Evolutionary conservation across 23 tunicate species (phyloP).

Genomic region (Trididemnum miniatum): DNA sequence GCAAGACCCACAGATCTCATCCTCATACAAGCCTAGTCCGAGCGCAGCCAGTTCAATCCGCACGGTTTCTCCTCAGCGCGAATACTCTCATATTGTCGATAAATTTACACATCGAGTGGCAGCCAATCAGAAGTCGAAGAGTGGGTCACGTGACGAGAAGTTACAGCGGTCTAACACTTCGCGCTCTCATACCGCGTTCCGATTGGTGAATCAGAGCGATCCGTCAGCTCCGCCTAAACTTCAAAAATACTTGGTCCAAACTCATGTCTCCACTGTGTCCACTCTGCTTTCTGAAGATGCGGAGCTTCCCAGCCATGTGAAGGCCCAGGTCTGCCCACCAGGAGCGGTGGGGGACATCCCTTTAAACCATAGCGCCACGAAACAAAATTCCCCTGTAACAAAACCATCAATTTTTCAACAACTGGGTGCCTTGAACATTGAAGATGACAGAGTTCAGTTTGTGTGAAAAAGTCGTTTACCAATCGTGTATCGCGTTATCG

Average conservation of each 20-base stretch:
- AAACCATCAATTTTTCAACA: neutral
- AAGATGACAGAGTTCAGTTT: slow-evolving; percentile 9
- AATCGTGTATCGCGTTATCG: too few relatives aligned
- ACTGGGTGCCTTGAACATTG: neutral
- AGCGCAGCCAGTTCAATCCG: slow-evolving; percentile 45
- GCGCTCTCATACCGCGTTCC: slow-evolving; percentile 31
- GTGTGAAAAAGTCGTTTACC: too few relatives aligned
- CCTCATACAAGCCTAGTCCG: slow-evolving; percentile 43
- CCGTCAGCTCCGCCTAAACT: slow-evolving; percentile 4
- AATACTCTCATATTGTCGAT: slow-evolving; percentile 23
- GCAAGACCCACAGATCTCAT: too few relatives aligned
- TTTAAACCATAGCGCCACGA: neutral
- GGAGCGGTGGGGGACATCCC: too few relatives aligned
- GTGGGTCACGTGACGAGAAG: neutral
- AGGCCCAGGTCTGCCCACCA: too few relatives aligned
- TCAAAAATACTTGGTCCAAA: slow-evolving; percentile 33
- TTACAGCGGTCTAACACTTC: neutral
- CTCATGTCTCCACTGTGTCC: slow-evolving; percentile 14
- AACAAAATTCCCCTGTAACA: neutral
- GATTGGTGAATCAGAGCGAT: neutral
- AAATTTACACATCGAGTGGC: slow-evolving; percentile 13
- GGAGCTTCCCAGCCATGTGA: too few relatives aligned
- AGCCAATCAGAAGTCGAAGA: neutral
- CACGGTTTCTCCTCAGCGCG: slow-evolving; percentile 17
- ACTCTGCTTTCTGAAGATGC: slow-evolving; percentile 19